phyloP scores from a whole-genome alignment of 2,888 invertebrate genomes.

The Melinopterus prodromus region DNA sequence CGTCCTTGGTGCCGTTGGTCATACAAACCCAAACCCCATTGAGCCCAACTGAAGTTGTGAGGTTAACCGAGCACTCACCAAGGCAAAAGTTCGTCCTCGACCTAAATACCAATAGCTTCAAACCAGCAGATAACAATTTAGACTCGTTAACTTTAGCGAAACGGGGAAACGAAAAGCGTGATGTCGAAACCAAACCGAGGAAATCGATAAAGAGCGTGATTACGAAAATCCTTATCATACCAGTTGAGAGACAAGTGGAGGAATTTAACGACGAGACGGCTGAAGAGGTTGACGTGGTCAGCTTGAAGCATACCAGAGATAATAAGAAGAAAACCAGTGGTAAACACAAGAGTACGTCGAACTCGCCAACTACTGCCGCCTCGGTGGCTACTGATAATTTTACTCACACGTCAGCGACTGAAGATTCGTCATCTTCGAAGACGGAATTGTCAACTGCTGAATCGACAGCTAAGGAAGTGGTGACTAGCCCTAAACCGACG shows the following conservation, averaged over 20 bases:
- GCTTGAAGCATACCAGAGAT: constrained; percentile 8
- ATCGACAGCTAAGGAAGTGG: background rate
- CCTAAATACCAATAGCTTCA: background rate
- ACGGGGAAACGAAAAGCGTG: background rate
- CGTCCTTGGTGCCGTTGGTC: background rate
- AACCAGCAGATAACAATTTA: background rate
- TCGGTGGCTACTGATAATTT: background rate
- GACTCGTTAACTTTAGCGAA: background rate
- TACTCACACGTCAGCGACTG: background rate
- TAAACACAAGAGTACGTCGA: background rate
- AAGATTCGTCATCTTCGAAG: background rate
- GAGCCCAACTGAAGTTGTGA: background rate
- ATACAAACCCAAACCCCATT: background rate
- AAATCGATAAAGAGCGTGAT: constrained; percentile 15
- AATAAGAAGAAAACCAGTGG: background rate
- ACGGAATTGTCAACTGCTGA: background rate
- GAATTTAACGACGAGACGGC: background rate
- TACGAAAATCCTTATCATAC: constrained; percentile 13
- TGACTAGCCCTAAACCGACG: background rate
- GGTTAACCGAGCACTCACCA: background rate
- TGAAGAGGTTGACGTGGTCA: constrained; percentile 16
- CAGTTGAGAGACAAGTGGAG: constrained; percentile 14
- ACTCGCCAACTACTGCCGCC: background rate
- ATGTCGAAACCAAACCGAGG: background rate
- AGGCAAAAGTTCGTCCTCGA: background rate